Conservation (phyloP, 2,113 vertebrate species). For the Dissostichus mawsoni region DNA sequence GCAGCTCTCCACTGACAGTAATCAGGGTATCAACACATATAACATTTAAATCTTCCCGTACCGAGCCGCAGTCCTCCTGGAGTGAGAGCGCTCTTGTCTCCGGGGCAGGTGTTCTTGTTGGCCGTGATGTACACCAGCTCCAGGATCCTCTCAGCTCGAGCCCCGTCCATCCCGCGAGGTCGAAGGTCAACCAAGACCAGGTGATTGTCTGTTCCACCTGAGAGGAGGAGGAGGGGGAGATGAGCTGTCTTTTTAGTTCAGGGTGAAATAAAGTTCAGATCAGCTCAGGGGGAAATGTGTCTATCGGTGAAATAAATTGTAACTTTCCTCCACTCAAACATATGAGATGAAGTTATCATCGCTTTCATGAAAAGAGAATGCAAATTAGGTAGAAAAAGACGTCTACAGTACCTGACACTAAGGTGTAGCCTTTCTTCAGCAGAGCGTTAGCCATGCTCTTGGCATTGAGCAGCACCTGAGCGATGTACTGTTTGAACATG, state of each 20-base stretch:
- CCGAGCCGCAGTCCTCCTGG: slow-evolving; percentile 91
- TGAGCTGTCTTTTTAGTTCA: neutral
- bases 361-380: neutral
- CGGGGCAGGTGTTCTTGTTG: slow-evolving; percentile 95
- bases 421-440: slow-evolving; percentile 88
- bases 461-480: slow-evolving; percentile 90
- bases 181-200: slow-evolving; percentile 93
- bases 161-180: slow-evolving; percentile 90
- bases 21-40: neutral
- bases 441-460: slow-evolving; percentile 90
- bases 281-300: neutral
- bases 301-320: neutral
- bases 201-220: slow-evolving; percentile 95
- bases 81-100: slow-evolving; percentile 90
- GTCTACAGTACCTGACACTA: slow-evolving; percentile 88
- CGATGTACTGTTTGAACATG: slow-evolving; percentile 89
- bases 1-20: slow-evolving; percentile 16
- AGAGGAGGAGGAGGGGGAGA: neutral
- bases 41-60: slow-evolving; percentile 55
- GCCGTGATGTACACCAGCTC: slow-evolving; percentile 92
- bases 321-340: neutral
- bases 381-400: neutral
- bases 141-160: slow-evolving; percentile 89
- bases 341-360: neutral
- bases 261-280: too few relatives aligned